phyloP scores from a whole-genome alignment of 2,113 vertebrate species.

The Nerophis ophidion region DNA sequence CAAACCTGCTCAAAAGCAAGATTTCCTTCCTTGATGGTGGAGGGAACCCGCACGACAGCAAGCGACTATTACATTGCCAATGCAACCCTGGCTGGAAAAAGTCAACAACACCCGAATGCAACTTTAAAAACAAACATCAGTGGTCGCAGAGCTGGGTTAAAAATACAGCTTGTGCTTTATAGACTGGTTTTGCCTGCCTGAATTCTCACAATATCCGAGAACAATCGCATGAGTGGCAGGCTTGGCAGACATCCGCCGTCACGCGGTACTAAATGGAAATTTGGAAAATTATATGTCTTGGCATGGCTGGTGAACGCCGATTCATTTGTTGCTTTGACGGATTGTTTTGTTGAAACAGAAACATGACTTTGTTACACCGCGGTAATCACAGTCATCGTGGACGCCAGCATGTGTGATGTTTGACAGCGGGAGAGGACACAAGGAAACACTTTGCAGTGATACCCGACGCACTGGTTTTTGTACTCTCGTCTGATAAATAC shows the following conservation, averaged over 20 bases:
- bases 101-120: constrained; percentile 1
- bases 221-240: constrained; percentile 50
- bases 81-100: too few species aligned
- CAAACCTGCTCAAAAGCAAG: too few species aligned
- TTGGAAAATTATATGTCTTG: constrained; percentile 57
- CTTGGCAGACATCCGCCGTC: constrained; percentile 37
- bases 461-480: neutral
- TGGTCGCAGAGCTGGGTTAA: constrained; percentile 16
- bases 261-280: constrained; percentile 52
- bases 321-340: constrained; percentile 65
- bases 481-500: too few species aligned
- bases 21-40: too few species aligned
- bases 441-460: neutral
- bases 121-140: constrained; percentile 14
- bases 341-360: constrained; percentile 56
- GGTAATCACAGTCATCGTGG: constrained; percentile 59
- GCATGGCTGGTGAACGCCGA: constrained; percentile 40
- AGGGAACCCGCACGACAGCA: too few species aligned
- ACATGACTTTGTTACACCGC: constrained; percentile 55
- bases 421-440: constrained; percentile 10
- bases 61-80: too few species aligned
- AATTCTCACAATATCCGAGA: constrained; percentile 43
- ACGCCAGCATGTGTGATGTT: constrained; percentile 26
- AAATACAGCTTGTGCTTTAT: constrained; percentile 26
- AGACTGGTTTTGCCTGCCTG: constrained; percentile 28